Conservation (phyloP, 1,140 invertebrate genomes). For the Bombus haemorrhoidalis region DNA sequence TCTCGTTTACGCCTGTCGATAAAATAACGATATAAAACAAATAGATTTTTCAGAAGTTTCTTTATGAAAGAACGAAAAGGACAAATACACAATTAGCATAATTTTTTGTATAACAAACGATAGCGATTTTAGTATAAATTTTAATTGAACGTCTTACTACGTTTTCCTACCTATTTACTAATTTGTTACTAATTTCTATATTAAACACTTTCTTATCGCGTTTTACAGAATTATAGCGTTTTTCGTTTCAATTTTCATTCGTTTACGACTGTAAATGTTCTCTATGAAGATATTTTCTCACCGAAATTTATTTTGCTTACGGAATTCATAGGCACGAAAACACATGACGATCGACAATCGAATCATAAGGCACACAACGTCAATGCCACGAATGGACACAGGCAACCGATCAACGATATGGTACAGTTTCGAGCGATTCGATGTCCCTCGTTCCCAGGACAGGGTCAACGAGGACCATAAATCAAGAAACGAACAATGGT, state of each 20-base stretch:
- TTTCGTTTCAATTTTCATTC: too few relatives aligned
- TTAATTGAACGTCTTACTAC: neutral
- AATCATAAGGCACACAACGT: neutral
- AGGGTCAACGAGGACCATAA: conserved; percentile 57
- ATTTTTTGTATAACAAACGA: neutral
- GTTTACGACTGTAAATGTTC: too few relatives aligned
- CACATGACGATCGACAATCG: neutral
- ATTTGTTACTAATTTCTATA: too few relatives aligned
- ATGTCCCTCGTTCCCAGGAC: conserved; percentile 37
- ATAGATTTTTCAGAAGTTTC: neutral
- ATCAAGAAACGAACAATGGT: conserved; percentile 67
- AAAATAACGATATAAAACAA: neutral
- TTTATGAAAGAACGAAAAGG: neutral
- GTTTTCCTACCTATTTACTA: too few relatives aligned
- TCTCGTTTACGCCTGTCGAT: neutral
- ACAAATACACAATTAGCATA: neutral
- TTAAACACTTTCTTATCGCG: too few relatives aligned
- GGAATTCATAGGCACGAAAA: neutral
- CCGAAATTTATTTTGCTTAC: neutral
- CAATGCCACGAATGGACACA: neutral
- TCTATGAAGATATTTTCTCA: neutral
- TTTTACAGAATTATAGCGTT: too few relatives aligned
- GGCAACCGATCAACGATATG: conserved; percentile 12
- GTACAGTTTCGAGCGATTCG: conserved; percentile 49
- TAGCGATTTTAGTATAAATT: neutral